Evolutionary conservation across 1,140 invertebrate species (phyloP), one percentile per base, ranked within the genome.

Genomic region (Leptonema lineaticorne): DNA sequence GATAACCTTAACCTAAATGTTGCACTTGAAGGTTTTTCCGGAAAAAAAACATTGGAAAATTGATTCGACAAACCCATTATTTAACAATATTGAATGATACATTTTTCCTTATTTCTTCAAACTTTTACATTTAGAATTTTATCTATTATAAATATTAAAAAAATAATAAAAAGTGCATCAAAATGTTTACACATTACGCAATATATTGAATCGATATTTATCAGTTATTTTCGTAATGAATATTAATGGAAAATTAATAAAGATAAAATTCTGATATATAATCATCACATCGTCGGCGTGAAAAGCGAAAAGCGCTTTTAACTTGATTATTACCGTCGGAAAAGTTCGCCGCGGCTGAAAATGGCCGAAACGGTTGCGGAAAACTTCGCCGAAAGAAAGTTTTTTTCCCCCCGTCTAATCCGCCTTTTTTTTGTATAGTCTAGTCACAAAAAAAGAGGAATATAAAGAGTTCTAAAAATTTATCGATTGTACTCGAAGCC

Each of bases 1-100:
- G 48, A 53, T 53, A 26, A 53, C 48, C 48, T 53, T 53, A 53
- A 18, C 48, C 48, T 26, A 20, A 53, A 53, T 53, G 1, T 18
- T 20, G 9, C 48, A 22, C 48, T 53, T 53, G 48, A 22, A 53
- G 22, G 48, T 18, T 20, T 53, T 53, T 26, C 7, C 27, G 57
- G 8, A 22, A 29, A 41, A 41, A 14, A 41, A 41, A 41, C 16
- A 41, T 16, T 9, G 37, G 37, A 16, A 41, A 41, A 41, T 41
- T 41, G 37, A 41, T 41, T 41, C 37, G 16, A 9, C 11, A 41
- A 41, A 41, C 37, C 37, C 16, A 41, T 41, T 14, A 41, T 41
- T 16, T 14, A 41, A 9, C 37, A n/a, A n/a, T n/a, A n/a, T n/a
- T n/a, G n/a, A n/a, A n/a, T n/a, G n/a, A n/a, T n/a, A n/a, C n/a